A percentile compares a stretch with the other conserved stretches of the same genome.
Evolutionary conservation across 1,140 invertebrate species (phyloP).

Genomic region (Lepeophtheirus salmonis): DNA sequence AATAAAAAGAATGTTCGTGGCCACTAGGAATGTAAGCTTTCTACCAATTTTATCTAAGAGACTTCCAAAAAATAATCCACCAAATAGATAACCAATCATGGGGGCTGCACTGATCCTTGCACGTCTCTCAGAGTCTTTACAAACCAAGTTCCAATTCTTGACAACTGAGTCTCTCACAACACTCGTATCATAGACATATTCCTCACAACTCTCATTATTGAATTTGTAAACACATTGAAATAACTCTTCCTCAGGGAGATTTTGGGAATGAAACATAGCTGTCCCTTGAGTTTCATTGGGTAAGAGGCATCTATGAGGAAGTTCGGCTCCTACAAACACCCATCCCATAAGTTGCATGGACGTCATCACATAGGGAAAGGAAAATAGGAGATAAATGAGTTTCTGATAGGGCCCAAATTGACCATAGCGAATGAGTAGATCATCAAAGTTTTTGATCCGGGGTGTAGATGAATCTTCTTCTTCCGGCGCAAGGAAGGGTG

Average conservation of each 20-base stretch:
- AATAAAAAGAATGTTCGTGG: not conserved
- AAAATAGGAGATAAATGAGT: slow-evolving; percentile 13
- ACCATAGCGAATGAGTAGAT: slow-evolving; percentile 2
- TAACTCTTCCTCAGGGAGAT: too few relatives aligned
- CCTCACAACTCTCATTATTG: too few relatives aligned
- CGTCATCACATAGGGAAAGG: slow-evolving; percentile 11
- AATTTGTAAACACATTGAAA: too few relatives aligned
- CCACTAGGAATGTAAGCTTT: slow-evolving; percentile 10
- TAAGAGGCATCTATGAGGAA: slow-evolving; percentile 2
- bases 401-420: slow-evolving; percentile 18
- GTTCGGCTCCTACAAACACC: slow-evolving; percentile 14
- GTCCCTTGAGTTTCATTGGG: not conserved
- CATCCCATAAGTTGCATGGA: slow-evolving; percentile 18
- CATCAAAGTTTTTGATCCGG: too few relatives aligned
- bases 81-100: slow-evolving; percentile 15
- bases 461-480: too few relatives aligned
- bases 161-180: slow-evolving; percentile 3
- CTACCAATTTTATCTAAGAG: slow-evolving; percentile 17
- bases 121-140: not conserved
- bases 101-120: slow-evolving; percentile 10
- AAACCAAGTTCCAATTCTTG: slow-evolving; percentile 6
- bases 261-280: not conserved
- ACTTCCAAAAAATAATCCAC: slow-evolving; percentile 10
- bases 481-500: too few relatives aligned
- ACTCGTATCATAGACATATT: not conserved